These are phyloP conservation scores for Eilema sororculum DNA, from an alignment of 2,888 invertebrate genomes.

Conservation along the genomic window DNA sequence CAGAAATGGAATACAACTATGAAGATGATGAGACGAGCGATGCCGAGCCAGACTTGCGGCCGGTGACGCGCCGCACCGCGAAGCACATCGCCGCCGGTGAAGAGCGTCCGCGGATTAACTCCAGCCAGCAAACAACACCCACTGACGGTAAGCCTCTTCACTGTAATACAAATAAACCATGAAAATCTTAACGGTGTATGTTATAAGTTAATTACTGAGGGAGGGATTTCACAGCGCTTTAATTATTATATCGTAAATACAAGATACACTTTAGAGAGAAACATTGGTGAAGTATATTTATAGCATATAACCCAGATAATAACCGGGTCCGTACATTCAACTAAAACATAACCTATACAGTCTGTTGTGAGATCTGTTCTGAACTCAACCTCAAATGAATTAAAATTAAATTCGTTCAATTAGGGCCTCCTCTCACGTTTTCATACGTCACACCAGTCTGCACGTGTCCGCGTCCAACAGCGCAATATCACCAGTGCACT, in stretches of 20 bases:
- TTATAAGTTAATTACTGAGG: too few species aligned
- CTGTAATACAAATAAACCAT: neutral
- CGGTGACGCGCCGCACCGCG: constrained; percentile 82
- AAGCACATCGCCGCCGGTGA: constrained; percentile 90
- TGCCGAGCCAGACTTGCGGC: constrained; percentile 74
- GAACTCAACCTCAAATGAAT: too few species aligned
- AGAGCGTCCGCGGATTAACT: constrained; percentile 87
- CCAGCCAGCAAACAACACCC: constrained; percentile 84
- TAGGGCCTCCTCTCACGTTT: neutral
- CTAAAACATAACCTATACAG: too few species aligned
- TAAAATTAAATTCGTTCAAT: too few species aligned
- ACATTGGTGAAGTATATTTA: too few species aligned
- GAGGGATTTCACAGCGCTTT: too few species aligned
- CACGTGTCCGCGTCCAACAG: neutral
- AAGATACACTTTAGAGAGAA: too few species aligned
- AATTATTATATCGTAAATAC: too few species aligned
- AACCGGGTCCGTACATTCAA: too few species aligned
- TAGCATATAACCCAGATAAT: too few species aligned
- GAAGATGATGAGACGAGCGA: constrained; percentile 80
- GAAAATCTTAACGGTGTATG: too few species aligned
- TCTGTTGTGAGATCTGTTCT: too few species aligned
- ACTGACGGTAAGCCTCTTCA: constrained; percentile 72
- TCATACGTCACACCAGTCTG: neutral
- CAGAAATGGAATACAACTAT: constrained; percentile 80
- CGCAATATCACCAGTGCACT: neutral